Percentiles rank a stretch among this genome's conserved stretches.
These are phyloP conservation scores for Elgaria multicarinata DNA, from an alignment of 2,113 vertebrate species.

Conservation along the genomic window DNA sequence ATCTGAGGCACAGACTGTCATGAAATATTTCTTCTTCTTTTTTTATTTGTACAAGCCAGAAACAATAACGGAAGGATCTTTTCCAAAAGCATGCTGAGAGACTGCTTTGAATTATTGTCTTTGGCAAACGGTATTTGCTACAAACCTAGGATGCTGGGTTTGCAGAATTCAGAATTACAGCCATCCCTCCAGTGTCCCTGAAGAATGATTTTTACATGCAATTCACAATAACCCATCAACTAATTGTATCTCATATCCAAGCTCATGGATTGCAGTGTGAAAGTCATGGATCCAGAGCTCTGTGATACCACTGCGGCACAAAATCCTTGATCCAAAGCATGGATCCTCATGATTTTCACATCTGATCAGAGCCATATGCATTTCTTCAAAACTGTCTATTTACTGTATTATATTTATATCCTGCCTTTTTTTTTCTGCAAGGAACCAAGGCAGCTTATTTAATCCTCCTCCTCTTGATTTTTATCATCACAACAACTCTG, in stretches of 20 bases:
- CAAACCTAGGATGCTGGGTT: neutral
- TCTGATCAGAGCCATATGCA: neutral
- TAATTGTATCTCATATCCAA: neutral
- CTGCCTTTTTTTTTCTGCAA: too few species aligned
- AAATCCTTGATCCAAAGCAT: neutral
- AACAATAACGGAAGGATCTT: neutral
- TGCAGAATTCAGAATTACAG: neutral
- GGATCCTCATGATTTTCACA: neutral
- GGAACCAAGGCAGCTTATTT: too few species aligned
- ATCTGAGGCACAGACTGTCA: neutral
- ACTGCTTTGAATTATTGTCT: neutral
- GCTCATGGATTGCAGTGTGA: neutral
- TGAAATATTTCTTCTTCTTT: neutral
- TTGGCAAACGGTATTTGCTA: neutral
- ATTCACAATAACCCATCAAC: too few species aligned
- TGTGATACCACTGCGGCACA: neutral
- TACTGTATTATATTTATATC: too few species aligned
- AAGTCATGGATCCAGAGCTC: neutral
- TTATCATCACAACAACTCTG: too few species aligned
- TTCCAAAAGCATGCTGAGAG: neutral
- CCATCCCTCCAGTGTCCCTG: neutral
- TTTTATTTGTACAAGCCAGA: neutral
- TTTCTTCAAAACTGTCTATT: neutral
- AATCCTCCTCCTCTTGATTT: too few species aligned
- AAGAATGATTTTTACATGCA: neutral